These are phyloP conservation scores for Oostethus manadensis DNA, from an alignment of 2,113 vertebrate genomes.

Conservation along the genomic window DNA sequence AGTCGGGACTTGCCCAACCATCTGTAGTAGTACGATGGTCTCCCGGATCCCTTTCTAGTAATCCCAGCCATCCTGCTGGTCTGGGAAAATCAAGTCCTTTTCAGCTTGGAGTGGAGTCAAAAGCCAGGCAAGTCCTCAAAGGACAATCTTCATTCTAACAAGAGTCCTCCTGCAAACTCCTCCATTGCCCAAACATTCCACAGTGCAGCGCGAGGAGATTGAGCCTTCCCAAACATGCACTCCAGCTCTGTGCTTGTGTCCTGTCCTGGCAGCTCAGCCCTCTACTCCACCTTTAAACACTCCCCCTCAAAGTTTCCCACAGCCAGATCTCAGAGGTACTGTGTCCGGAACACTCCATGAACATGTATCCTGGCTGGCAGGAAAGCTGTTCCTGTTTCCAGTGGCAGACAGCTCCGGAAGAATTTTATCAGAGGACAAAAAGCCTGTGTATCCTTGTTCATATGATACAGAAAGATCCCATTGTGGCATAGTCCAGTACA, in stretches of 20 bases:
- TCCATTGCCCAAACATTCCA: conserved; percentile 22
- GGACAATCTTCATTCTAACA: conserved; percentile 2
- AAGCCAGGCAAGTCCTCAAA: conserved; percentile 7
- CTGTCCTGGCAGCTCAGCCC: conserved; percentile 38
- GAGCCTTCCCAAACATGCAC: conserved; percentile 30
- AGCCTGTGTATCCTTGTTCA: conserved; percentile 11
- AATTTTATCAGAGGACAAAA: conserved; percentile 11
- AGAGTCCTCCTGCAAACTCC: conserved; percentile 12
- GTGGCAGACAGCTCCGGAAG: conserved; percentile 11
- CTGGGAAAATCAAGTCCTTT: conserved; percentile 15
- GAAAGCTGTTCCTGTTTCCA: conserved; percentile 55
- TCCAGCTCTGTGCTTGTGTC: conserved; percentile 29
- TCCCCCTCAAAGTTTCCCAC: conserved; percentile 58
- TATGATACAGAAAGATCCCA: conserved; percentile 6
- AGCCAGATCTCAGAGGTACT: conserved; percentile 49
- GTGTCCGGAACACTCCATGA: conserved; percentile 56
- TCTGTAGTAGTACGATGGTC: conserved; percentile 92
- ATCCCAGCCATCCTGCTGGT: conserved; percentile 82
- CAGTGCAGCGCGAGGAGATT: conserved; percentile 16
- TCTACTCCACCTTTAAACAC: conserved; percentile 48
- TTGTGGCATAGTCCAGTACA: conserved; percentile 1
- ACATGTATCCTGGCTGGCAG: conserved; percentile 65
- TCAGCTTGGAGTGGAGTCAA: neutral
- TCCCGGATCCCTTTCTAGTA: conserved; percentile 86
- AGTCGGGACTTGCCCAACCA: conserved; percentile 89